phyloP scores from a whole-genome alignment of 2,797 vertebrate genomes.

The Cynodonichthys magdalenae region DNA sequence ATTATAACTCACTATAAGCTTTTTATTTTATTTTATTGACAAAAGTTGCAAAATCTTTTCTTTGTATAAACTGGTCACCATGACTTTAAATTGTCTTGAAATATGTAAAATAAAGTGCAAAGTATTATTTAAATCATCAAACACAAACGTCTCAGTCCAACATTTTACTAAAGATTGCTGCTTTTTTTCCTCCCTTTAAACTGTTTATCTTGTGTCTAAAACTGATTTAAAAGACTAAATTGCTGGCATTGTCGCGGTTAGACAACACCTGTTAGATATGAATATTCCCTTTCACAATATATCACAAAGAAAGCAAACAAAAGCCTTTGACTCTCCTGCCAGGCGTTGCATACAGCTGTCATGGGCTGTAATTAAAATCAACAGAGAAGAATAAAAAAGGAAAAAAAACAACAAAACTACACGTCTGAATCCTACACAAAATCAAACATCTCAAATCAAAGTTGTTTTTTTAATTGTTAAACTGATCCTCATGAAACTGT shows the following conservation, averaged over 20 bases:
- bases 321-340: slow-evolving; percentile 4
- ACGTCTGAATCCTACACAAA: slow-evolving; percentile 1
- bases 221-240: not conserved
- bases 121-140: no score
- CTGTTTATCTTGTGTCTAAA: not conserved
- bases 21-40: no score
- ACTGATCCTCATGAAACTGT: slow-evolving; percentile 1
- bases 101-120: no score
- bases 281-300: slow-evolving; percentile 19
- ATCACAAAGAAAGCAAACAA: slow-evolving; percentile 31
- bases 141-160: not conserved
- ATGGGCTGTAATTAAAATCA: slow-evolving; percentile 22
- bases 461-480: slow-evolving; percentile 3
- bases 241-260: not conserved
- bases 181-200: not conserved
- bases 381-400: slow-evolving; percentile 7
- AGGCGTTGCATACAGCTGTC: slow-evolving; percentile 15
- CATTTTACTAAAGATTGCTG: not conserved
- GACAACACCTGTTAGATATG: slow-evolving; percentile 20
- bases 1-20: no score
- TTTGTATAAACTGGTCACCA: no score
- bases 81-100: no score
- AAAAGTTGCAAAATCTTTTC: no score
- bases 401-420: not conserved
- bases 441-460: not conserved